phyloP scores from a whole-genome alignment of 2,888 invertebrate genomes.

The Chrysopilus asiliformis region DNA sequence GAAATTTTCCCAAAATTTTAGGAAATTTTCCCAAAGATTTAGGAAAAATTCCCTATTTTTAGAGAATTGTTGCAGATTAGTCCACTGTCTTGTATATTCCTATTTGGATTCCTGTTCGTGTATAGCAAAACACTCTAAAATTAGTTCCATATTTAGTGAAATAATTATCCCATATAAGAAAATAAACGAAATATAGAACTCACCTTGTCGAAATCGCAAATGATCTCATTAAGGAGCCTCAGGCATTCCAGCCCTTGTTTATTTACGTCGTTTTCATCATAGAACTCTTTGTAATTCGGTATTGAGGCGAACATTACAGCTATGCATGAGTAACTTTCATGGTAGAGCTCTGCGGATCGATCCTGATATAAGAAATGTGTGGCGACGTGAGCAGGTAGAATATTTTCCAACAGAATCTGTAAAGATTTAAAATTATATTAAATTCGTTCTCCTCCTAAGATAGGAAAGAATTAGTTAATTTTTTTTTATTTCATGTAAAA shows the following conservation, averaged over 20 bases:
- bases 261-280: conserved; percentile 92
- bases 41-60: too few species aligned
- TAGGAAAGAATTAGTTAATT: not conserved
- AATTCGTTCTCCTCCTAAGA: not conserved
- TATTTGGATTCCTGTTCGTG: too few species aligned
- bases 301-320: conserved; percentile 98
- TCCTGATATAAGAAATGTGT: conserved; percentile 68
- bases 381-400: conserved; percentile 91
- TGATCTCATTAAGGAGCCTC: conserved; percentile 88
- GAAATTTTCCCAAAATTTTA: too few species aligned
- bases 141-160: too few species aligned
- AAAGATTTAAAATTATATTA: conserved; percentile 18
- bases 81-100: too few species aligned
- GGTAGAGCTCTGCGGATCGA: conserved; percentile 71
- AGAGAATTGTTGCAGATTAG: too few species aligned
- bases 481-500: too few species aligned
- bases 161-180: too few species aligned
- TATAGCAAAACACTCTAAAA: too few species aligned
- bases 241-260: conserved; percentile 92
- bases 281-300: conserved; percentile 95
- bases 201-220: conserved; percentile 96
- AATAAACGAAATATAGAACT: conserved; percentile 7
- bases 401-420: conserved; percentile 84
- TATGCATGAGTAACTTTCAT: conserved; percentile 83
- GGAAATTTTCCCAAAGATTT: too few species aligned